A percentile compares a stretch with the other conserved stretches of the same genome.
Evolutionary conservation across 1,140 invertebrate species (phyloP).

Genomic region (Vanessa atalanta): DNA sequence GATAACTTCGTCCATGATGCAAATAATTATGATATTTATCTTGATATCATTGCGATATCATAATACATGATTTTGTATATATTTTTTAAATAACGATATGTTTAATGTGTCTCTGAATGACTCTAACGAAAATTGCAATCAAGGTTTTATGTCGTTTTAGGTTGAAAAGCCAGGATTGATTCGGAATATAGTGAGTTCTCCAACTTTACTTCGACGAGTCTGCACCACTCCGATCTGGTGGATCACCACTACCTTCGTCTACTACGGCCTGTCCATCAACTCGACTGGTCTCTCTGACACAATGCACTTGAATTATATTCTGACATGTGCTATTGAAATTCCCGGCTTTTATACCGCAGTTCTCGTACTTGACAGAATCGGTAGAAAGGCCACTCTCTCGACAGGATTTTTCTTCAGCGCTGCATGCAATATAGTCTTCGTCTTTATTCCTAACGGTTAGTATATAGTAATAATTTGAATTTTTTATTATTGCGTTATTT

Average conservation of each 20-base stretch:
- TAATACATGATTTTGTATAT: no score
- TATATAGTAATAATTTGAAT: conserved; percentile 3
- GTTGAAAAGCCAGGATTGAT: conserved; percentile 64
- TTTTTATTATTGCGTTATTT: neutral
- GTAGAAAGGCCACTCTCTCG: conserved; percentile 83
- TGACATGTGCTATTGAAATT: conserved; percentile 85
- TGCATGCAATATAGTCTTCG: conserved; percentile 70
- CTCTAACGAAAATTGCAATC: no score
- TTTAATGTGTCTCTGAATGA: no score
- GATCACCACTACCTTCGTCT: conserved; percentile 88
- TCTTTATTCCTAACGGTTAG: conserved; percentile 65
- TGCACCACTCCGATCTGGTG: conserved; percentile 86
- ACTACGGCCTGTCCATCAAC: conserved; percentile 91
- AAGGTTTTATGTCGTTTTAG: conserved; percentile 18
- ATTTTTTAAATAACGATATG: no score
- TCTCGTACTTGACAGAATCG: conserved; percentile 83
- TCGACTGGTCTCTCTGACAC: conserved; percentile 87
- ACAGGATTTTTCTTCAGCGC: conserved; percentile 83
- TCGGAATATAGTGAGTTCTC: conserved; percentile 80
- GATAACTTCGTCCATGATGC: no score
- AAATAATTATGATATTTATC: no score
- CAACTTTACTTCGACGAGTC: conserved; percentile 83
- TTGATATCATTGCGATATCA: no score
- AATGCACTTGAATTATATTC: conserved; percentile 87
- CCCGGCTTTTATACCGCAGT: conserved; percentile 86